Percentiles rank a stretch among this genome's conserved stretches.
Evolutionary conservation across 1,140 invertebrate genomes (phyloP).

Genomic region (Nixonia krombeini): DNA sequence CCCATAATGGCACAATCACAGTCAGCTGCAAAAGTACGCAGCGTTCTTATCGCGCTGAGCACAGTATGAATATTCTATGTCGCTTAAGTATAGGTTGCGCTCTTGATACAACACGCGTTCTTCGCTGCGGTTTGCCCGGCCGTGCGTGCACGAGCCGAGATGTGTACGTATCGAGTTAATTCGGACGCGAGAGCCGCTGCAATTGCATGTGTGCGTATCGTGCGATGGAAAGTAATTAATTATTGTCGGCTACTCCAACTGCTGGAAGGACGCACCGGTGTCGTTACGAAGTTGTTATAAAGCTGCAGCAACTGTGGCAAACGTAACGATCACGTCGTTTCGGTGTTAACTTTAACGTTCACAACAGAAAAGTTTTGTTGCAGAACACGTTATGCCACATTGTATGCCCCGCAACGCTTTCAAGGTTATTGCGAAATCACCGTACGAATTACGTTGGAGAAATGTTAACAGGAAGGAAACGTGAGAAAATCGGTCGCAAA

Average conservation of each 20-base stretch:
- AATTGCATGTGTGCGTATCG: conserved; percentile 29
- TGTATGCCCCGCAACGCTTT: too few relatives aligned
- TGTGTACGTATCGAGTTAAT: conserved; percentile 22
- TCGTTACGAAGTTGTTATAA: too few relatives aligned
- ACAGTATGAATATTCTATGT: conserved; percentile 69
- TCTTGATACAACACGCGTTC: conserved; percentile 46
- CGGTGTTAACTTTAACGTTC: too few relatives aligned
- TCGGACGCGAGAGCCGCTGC: conserved; percentile 23
- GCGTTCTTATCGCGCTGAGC: conserved; percentile 62
- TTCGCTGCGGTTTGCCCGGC: conserved; percentile 18
- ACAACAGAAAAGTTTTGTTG: too few relatives aligned
- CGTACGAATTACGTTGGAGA: too few relatives aligned
- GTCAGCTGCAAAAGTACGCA: conserved; percentile 41
- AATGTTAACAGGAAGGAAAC: too few relatives aligned
- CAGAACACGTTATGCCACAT: too few relatives aligned
- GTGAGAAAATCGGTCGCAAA: too few relatives aligned
- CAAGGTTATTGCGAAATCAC: too few relatives aligned
- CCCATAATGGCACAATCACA: conserved; percentile 58
- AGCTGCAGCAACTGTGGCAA: too few relatives aligned
- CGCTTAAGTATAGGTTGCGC: conserved; percentile 63
- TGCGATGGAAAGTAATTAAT: conserved; percentile 67
- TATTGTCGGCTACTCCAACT: conserved; percentile 57
- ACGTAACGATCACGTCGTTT: too few relatives aligned
- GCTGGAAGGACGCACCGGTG: conserved; percentile 61
- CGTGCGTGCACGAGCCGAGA: conserved; percentile 19